Base-by-base conservation (phyloP, 2,113 vertebrate species). In the Prolemur simus region DNA sequence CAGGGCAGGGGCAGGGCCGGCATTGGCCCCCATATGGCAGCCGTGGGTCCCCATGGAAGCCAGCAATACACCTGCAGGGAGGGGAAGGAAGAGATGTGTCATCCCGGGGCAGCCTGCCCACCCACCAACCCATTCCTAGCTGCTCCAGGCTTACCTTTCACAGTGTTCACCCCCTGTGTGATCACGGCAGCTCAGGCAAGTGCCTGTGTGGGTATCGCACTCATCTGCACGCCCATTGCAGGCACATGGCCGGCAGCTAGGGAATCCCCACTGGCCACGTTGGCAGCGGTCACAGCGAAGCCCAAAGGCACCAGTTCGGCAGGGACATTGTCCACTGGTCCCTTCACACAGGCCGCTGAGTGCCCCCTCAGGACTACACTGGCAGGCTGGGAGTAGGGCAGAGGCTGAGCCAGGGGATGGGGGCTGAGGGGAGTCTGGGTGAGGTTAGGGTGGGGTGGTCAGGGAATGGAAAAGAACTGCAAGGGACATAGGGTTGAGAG, bases 251-350 rank as follows among this genome's bases (percentile, higher is more conserved):
- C 97, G 98, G 98, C 99, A 99, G 95, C 92, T 96, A 0, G 99
- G 99, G 98, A 99, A 99, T 83, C 99, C 99, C 99, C 99, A 99
- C 98, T 99, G 98, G n/a, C 99, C 99, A 0, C 97, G 97, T 96
- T 99, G 99, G 96, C 99, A 99, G 49, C 98, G 98, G 83, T 99
- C 99, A 0, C 99, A 99, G 42, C 96, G 99, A 27, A 96, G 98
- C 4, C 99, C 99, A 0, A 99, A 99, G 7, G 98, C 99, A 3
- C 99, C 99, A 0, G 99, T 95, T 0, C 98, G 99, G 91, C 99
- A 99, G 85, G 98, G 98, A 95, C 99, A 99, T 92, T 99, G 99
- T 20, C 99, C 99, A 0, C 98, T 99, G 97, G 96, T 71, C 89
- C 98, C 98, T 74, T 99, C 99, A 2, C 99, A 99, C 34, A 99